Percentiles rank a stretch among this genome's conserved stretches.
Evolutionary conservation across 1,140 invertebrate species (phyloP).

Genomic region (Drosophila navojoa): DNA sequence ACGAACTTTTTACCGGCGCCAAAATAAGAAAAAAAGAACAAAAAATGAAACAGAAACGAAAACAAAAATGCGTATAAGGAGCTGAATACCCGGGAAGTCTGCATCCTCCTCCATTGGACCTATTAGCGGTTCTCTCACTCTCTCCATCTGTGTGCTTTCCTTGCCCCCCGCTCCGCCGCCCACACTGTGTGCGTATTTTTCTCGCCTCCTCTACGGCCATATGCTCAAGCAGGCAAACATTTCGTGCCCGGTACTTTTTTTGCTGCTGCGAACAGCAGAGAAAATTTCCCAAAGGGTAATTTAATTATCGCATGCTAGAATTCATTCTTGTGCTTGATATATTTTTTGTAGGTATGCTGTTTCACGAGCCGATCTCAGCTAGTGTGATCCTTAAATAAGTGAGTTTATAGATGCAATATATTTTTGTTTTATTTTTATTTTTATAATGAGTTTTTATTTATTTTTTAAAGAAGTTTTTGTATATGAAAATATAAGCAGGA

Average conservation of each 20-base stretch:
- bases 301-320: constrained; percentile 61
- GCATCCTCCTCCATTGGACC: neutral
- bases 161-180: neutral
- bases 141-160: neutral
- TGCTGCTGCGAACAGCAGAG: constrained; percentile 24
- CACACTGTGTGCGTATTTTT: neutral
- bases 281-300: constrained; percentile 56
- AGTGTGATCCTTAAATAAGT: too few relatives aligned
- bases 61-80: constrained; percentile 45
- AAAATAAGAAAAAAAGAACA: constrained; percentile 19
- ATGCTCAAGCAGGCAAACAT: constrained; percentile 19
- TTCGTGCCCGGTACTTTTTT: constrained; percentile 46
- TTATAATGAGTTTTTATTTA: too few relatives aligned
- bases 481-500: too few relatives aligned
- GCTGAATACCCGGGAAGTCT: constrained; percentile 21
- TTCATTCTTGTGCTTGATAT: neutral
- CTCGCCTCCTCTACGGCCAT: neutral
- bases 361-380: neutral
- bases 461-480: too few relatives aligned
- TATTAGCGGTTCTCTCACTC: constrained; percentile 1
- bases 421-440: too few relatives aligned
- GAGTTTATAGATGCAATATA: too few relatives aligned
- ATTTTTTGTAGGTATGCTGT: neutral
- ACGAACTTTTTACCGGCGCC: constrained; percentile 53
- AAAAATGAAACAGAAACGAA: neutral